Evolutionary conservation across 2,113 vertebrate species (phyloP), one percentile per base, ranked within the genome.

Genomic region (Elachura formosa): DNA sequence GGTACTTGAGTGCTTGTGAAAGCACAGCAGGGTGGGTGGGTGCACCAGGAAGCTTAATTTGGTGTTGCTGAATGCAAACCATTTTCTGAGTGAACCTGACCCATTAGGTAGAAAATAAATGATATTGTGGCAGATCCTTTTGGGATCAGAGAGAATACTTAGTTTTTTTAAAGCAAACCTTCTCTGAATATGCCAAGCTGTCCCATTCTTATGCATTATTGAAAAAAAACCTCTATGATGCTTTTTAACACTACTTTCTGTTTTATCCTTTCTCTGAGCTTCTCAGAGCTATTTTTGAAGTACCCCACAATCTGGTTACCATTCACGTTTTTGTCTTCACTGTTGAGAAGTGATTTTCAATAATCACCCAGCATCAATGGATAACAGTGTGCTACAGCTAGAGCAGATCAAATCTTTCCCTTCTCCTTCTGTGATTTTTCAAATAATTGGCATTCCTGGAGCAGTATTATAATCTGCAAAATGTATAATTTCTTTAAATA

Each of bases 401-500:
- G 19, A 88, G 52, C 34, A 95, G 72, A 91, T 88, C 22, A 91
- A 67, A 93, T 91, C 51, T 88, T 77, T 94, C 31, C 40, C 45
- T 95, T 76, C 43, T 85, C 55, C n/a, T 87, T 87, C 72, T 81
- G 66, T 93, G 63, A 84, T 63, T 73, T 93, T 94, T 74, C 34
- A 46, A 92, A 34, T 93, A 96, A 90, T 52, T 96, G 90, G 36
- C 34, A 71, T 95, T 91, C 73, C 68, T 77, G 29, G 40, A 86
- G 59, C 25, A 71, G 36, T 66, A 62, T 80, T 55, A 25, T 41
- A 78, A 88, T 71, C 59, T 88, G 21, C 12, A 63, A 80, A 77
- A 88, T 43, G 10, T 80, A 59, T 76, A 0, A 67, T 91, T 84
- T 95, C 59, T 87, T 87, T 51, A 89, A 82, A 91, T 28, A 62